A percentile compares a stretch with the other conserved stretches of the same genome.
These are phyloP conservation scores for Meles meles DNA, from an alignment of 2,113 vertebrate species.

Conservation along the genomic window DNA sequence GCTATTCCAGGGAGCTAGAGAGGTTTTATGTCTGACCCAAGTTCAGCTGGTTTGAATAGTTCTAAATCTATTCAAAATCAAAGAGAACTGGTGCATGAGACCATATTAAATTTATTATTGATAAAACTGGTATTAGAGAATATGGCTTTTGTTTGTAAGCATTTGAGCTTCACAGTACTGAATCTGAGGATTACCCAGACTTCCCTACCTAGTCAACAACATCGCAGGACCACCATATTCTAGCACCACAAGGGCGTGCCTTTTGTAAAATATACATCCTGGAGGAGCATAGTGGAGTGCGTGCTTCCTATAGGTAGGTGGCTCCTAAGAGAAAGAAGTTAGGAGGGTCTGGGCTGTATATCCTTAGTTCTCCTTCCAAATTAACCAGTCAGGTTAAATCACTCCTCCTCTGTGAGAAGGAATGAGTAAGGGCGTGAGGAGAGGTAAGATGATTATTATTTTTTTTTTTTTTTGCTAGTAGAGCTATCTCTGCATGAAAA, in stretches of 20 bases:
- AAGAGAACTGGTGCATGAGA: neutral
- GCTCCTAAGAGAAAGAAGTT: neutral
- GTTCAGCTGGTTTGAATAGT: neutral
- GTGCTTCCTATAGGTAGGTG: neutral
- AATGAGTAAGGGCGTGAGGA: neutral
- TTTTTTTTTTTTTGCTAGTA: neutral
- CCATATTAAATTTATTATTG: neutral
- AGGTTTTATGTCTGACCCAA: neutral
- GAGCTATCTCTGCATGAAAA: neutral
- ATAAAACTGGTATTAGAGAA: neutral
- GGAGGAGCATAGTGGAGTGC: neutral
- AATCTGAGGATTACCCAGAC: neutral
- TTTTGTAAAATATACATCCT: neutral
- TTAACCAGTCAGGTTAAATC: neutral
- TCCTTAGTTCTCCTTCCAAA: neutral
- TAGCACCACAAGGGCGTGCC: neutral
- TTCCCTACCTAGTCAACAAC: neutral
- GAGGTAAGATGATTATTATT: neutral
- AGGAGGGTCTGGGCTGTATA: neutral
- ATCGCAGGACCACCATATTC: neutral
- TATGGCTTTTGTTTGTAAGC: neutral
- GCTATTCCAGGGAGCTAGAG: slow-evolving; percentile 1
- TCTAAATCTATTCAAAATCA: neutral
- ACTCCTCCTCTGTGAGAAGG: neutral
- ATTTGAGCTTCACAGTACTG: neutral